phyloP scores from a whole-genome alignment of 2,797 vertebrate species.

The Falco naumanni region DNA sequence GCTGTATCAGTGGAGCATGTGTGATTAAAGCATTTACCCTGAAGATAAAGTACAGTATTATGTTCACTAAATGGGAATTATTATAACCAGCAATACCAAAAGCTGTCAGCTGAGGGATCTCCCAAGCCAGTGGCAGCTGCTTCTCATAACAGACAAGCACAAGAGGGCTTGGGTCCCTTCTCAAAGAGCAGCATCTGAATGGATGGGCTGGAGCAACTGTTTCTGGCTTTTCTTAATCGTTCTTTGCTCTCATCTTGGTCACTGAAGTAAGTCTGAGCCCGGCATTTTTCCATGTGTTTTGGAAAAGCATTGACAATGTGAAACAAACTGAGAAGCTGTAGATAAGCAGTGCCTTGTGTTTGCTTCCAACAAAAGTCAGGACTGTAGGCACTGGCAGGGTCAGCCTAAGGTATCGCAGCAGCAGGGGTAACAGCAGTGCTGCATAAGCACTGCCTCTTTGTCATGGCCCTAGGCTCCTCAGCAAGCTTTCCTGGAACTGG shows the following conservation, averaged over 20 bases:
- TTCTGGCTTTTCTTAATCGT: neutral
- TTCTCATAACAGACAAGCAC: accelerated
- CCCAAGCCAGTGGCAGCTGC: neutral
- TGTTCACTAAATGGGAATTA: neutral
- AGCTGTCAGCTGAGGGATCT: conserved; percentile 3
- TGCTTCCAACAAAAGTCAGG: neutral
- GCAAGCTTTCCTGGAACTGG: neutral
- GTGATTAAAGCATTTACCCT: neutral
- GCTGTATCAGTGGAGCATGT: neutral
- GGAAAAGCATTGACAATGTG: neutral
- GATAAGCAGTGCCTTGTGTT: neutral
- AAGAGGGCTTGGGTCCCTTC: neutral
- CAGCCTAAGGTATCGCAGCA: neutral
- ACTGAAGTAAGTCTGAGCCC: neutral
- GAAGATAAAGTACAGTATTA: neutral
- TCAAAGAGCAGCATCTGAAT: neutral
- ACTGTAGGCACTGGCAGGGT: neutral
- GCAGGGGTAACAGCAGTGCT: too few species aligned
- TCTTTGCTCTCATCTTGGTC: accelerated
- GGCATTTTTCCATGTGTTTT: neutral
- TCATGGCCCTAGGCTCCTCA: neutral
- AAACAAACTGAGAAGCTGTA: neutral
- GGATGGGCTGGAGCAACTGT: neutral
- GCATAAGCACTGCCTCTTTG: accelerated
- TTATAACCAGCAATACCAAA: neutral